Percentiles rank a stretch among this genome's conserved stretches.
phyloP scores from a whole-genome alignment of 2,113 vertebrate species.

The Desmodus rotundus region DNA sequence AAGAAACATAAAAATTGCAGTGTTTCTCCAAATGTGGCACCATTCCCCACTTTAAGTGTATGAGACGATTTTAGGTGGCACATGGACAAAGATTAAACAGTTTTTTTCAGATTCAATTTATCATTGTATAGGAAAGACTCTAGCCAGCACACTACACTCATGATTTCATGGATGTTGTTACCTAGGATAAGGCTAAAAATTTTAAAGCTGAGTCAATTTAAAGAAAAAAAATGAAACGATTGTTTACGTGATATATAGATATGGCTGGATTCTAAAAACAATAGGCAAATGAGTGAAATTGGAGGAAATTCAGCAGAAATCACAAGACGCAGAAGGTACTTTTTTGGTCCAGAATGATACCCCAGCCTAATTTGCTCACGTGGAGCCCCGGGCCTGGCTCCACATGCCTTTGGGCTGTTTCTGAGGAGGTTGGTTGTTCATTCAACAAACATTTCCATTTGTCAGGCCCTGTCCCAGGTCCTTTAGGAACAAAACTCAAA shows the following conservation, averaged over 20 bases:
- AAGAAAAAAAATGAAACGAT: background rate
- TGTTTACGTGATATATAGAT: background rate
- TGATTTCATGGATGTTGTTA: background rate
- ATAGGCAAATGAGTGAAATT: background rate
- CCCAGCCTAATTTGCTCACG: background rate
- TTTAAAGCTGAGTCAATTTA: background rate
- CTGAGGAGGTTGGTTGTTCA: background rate
- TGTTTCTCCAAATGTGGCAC: background rate
- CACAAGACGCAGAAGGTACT: background rate
- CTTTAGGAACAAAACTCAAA: background rate
- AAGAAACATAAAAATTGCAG: background rate
- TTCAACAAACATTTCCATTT: background rate
- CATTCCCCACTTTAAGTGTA: background rate
- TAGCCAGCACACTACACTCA: background rate
- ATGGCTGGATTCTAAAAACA: background rate
- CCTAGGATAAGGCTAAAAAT: background rate
- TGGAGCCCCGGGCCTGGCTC: background rate
- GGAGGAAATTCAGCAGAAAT: background rate
- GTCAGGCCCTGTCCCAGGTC: background rate
- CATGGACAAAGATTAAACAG: background rate
- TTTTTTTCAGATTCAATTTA: background rate
- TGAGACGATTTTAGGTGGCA: background rate
- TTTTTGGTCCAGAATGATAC: background rate
- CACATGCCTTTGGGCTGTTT: background rate
- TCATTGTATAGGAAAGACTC: background rate